phyloP scores from a whole-genome alignment of 2,113 vertebrate genomes.

The Cephalopterus ornatus region DNA sequence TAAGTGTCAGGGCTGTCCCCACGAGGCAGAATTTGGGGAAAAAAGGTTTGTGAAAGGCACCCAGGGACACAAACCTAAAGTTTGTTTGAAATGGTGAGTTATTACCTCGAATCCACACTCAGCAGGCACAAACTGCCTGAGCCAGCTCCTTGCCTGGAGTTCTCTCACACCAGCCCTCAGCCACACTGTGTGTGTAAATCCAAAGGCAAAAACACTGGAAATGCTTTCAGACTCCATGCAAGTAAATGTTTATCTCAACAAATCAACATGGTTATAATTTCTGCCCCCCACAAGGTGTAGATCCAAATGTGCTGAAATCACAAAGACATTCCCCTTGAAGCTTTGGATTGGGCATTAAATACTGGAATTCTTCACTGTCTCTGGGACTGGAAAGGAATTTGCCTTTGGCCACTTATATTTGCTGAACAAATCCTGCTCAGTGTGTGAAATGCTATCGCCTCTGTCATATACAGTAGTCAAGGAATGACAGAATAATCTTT shows the following conservation, averaged over 20 bases:
- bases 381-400: not conserved
- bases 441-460: not conserved
- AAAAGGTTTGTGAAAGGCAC: not conserved
- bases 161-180: not conserved
- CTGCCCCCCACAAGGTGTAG: not conserved
- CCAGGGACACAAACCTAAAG: not conserved
- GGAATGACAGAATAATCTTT: conserved; percentile 36
- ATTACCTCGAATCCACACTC: not conserved
- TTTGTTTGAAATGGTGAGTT: not conserved
- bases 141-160: not conserved
- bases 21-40: not conserved
- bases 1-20: not conserved
- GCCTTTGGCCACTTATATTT: not conserved
- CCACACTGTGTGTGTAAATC: not conserved
- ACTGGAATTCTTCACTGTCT: not conserved
- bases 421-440: not conserved
- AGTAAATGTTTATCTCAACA: not conserved
- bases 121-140: not conserved
- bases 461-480: not conserved
- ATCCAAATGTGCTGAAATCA: not conserved
- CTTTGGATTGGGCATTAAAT: not conserved
- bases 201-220: not conserved
- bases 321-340: not conserved
- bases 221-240: not conserved
- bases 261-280: not conserved